Conservation (phyloP, 2,113 vertebrate species). For the Nerophis lumbriciformis region DNA sequence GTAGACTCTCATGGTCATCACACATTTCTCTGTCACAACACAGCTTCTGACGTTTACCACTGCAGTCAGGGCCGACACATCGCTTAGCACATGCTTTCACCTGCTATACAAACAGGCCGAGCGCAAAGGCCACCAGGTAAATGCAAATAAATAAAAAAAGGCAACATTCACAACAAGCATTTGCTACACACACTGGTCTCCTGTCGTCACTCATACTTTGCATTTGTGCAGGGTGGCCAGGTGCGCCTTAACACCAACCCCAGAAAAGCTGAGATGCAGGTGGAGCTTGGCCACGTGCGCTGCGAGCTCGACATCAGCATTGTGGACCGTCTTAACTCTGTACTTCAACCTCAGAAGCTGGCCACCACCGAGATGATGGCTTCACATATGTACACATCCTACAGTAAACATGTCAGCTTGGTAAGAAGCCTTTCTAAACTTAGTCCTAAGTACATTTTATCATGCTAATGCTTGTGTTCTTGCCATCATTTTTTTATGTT, state of each 20-base stretch:
- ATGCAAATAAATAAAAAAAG: slow-evolving; percentile 7
- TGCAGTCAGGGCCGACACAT: slow-evolving; percentile 59
- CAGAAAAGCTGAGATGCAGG: slow-evolving; percentile 87
- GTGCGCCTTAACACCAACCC: slow-evolving; percentile 88
- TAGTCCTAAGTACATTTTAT: neutral
- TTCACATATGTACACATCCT: slow-evolving; percentile 95
- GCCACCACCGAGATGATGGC: slow-evolving; percentile 91
- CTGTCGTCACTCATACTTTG: neutral
- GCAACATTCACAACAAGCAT: neutral
- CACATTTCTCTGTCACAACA: slow-evolving; percentile 41
- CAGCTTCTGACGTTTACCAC: slow-evolving; percentile 88
- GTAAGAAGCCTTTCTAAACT: slow-evolving; percentile 64
- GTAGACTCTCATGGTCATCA: slow-evolving; percentile 10
- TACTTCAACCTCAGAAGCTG: slow-evolving; percentile 92
- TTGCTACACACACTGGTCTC: neutral
- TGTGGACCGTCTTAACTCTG: slow-evolving; percentile 93
- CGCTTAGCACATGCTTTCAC: slow-evolving; percentile 79
- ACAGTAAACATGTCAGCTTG: slow-evolving; percentile 91
- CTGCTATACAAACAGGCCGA: slow-evolving; percentile 90
- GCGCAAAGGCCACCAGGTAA: slow-evolving; percentile 90
- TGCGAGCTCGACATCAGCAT: slow-evolving; percentile 95
- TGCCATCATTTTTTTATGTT: too few species aligned
- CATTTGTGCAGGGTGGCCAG: slow-evolving; percentile 79
- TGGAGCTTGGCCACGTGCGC: slow-evolving; percentile 80
- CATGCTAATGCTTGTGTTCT: too few species aligned